These are phyloP conservation scores for Clunio marinus DNA, from an alignment of 2,888 invertebrate species.

Conservation along the genomic window DNA sequence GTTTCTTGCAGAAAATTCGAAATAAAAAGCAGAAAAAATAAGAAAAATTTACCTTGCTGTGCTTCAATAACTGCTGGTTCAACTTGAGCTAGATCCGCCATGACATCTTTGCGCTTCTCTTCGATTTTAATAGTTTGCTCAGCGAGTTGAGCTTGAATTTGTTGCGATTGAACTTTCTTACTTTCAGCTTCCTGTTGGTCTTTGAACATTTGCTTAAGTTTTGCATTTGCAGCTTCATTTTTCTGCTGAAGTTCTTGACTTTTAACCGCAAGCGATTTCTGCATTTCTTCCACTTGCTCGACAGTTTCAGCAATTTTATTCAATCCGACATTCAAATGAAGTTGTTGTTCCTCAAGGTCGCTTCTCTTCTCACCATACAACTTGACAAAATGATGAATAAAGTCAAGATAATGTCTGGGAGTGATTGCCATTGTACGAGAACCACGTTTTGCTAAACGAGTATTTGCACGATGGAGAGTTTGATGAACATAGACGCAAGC, in stretches of 20 bases:
- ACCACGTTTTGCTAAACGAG: slow-evolving; percentile 83
- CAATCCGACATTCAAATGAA: slow-evolving; percentile 96
- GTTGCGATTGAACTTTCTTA: slow-evolving; percentile 96
- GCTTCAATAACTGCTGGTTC: slow-evolving; percentile 99
- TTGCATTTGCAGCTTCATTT: slow-evolving; percentile 98
- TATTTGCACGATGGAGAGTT: slow-evolving; percentile 92
- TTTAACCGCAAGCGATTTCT: slow-evolving; percentile 96
- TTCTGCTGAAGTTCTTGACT: slow-evolving; percentile 92
- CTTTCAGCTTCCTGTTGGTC: slow-evolving; percentile 99
- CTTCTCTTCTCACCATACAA: slow-evolving; percentile 96
- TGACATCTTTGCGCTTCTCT: slow-evolving; percentile 89
- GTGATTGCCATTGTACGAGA: slow-evolving; percentile 97
- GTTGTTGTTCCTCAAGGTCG: slow-evolving; percentile 96
- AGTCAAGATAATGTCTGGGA: slow-evolving; percentile 95
- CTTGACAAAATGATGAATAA: slow-evolving; percentile 98
- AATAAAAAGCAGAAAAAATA: slow-evolving; percentile 40
- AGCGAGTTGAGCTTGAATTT: slow-evolving; percentile 80
- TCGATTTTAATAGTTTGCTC: slow-evolving; percentile 91
- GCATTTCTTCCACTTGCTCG: slow-evolving; percentile 99
- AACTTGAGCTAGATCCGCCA: slow-evolving; percentile 93
- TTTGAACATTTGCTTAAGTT: slow-evolving; percentile 98
- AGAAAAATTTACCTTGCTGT: slow-evolving; percentile 72
- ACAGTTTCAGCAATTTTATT: slow-evolving; percentile 99
- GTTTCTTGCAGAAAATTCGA: slow-evolving; percentile 9
- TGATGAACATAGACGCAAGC: slow-evolving; percentile 98